Percentiles rank a stretch among this genome's conserved stretches.
Evolutionary conservation across 2,113 vertebrate genomes (phyloP).

Genomic region (Machaerirhynchus nigripectus): DNA sequence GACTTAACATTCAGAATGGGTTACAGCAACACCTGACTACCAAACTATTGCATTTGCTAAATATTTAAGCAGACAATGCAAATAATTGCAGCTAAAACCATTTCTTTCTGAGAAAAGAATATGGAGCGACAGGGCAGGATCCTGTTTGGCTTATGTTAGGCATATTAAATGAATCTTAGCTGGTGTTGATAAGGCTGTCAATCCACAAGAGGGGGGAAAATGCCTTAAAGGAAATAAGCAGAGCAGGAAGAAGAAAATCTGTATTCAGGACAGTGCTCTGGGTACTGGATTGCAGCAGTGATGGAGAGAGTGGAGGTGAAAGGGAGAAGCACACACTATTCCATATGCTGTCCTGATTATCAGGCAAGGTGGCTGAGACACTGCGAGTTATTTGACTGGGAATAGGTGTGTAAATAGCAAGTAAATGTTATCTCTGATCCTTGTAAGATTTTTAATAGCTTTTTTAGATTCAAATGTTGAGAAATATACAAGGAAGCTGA

Average conservation of each 20-base stretch:
- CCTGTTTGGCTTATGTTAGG: background rate
- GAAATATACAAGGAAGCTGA: background rate
- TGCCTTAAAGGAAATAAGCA: constrained; percentile 21
- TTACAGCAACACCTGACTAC: background rate
- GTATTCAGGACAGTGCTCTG: constrained; percentile 28
- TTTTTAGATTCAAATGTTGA: background rate
- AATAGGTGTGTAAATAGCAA: background rate
- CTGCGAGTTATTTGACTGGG: background rate
- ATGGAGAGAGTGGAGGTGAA: constrained; percentile 9
- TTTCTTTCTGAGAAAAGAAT: background rate
- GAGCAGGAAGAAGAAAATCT: constrained; percentile 35
- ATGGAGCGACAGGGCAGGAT: background rate
- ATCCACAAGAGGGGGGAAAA: background rate
- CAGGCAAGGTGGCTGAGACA: background rate
- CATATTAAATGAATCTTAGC: constrained; percentile 26
- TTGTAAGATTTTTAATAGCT: background rate
- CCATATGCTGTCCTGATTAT: background rate
- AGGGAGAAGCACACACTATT: background rate
- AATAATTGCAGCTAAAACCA: background rate
- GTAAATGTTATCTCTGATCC: background rate
- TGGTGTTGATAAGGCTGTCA: background rate
- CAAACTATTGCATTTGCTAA: background rate
- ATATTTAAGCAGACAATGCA: constrained; percentile 22
- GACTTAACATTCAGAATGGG: background rate
- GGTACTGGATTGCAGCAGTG: background rate